These are phyloP conservation scores for Fissipunctia ypsillon DNA, from an alignment of 2,888 invertebrate species.

Conservation along the genomic window DNA sequence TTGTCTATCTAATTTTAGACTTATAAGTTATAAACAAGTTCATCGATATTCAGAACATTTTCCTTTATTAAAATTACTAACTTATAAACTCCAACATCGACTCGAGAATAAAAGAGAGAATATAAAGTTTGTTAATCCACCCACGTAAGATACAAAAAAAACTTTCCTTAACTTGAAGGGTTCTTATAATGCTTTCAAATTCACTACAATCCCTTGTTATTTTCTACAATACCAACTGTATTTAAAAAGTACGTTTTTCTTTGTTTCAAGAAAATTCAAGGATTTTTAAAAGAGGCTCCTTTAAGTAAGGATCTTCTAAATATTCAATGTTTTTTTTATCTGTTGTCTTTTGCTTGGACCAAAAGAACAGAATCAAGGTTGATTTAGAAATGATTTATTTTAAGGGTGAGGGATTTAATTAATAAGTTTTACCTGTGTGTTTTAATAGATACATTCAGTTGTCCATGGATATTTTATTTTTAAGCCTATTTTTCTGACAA, in stretches of 20 bases:
- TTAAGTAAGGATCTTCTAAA: constrained; percentile 18
- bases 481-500: constrained; percentile 17
- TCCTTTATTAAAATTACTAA: constrained; percentile 13
- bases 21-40: not conserved
- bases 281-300: constrained; percentile 4
- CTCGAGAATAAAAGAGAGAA: constrained; percentile 13
- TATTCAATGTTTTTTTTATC: constrained; percentile 12
- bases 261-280: constrained; percentile 13
- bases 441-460: no score
- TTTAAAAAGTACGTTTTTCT: constrained; percentile 29
- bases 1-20: not conserved
- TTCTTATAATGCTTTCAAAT: constrained; percentile 38
- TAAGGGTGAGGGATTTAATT: not conserved
- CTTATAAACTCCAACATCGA: constrained; percentile 15
- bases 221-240: constrained; percentile 19
- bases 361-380: not conserved
- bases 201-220: constrained; percentile 40
- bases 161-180: constrained; percentile 6
- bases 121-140: constrained; percentile 36
- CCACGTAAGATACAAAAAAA: constrained; percentile 35
- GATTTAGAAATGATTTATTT: not conserved
- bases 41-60: constrained; percentile 20
- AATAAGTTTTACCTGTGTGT: not conserved
- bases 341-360: not conserved
- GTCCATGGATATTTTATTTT: not conserved